phyloP scores from a whole-genome alignment of 2,797 vertebrate species.

The Capromys pilorides region DNA sequence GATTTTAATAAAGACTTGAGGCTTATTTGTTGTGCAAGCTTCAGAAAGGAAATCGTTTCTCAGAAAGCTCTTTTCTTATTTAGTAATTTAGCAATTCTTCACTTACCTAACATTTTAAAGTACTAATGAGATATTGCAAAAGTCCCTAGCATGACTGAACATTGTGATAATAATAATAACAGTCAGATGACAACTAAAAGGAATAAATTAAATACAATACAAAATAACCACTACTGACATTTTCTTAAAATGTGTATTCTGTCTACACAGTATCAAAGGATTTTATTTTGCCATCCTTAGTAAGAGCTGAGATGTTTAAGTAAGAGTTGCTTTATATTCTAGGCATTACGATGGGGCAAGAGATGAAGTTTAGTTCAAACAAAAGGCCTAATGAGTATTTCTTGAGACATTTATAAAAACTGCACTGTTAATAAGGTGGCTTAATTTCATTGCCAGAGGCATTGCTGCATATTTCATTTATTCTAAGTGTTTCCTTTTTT shows the following conservation, averaged over 20 bases:
- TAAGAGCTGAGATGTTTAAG: conserved; percentile 45
- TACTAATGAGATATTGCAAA: conserved; percentile 8
- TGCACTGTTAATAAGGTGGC: conserved; percentile 81
- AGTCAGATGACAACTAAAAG: not conserved
- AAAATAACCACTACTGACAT: conserved; percentile 33
- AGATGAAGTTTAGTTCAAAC: conserved; percentile 67
- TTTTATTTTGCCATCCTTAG: conserved; percentile 50
- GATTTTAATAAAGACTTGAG: conserved; percentile 56
- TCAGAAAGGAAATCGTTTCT: conserved; percentile 52
- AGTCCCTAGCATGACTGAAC: not conserved
- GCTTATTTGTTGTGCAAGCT: not conserved
- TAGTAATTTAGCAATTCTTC: conserved; percentile 43
- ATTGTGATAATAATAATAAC: not conserved
- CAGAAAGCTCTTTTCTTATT: conserved; percentile 40
- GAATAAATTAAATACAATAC: conserved; percentile 27
- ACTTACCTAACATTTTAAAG: conserved; percentile 27
- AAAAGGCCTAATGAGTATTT: conserved; percentile 69
- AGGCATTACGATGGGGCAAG: conserved; percentile 55
- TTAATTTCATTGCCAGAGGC: conserved; percentile 80
- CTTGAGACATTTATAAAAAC: conserved; percentile 71
- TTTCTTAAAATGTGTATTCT: conserved; percentile 5
- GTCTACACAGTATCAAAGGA: not conserved
- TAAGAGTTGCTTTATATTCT: conserved; percentile 55
- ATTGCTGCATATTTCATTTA: conserved; percentile 79
- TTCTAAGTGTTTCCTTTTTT: conserved; percentile 80